phyloP scores from a whole-genome alignment of 2,888 invertebrate genomes.

The Apamea sordens region DNA sequence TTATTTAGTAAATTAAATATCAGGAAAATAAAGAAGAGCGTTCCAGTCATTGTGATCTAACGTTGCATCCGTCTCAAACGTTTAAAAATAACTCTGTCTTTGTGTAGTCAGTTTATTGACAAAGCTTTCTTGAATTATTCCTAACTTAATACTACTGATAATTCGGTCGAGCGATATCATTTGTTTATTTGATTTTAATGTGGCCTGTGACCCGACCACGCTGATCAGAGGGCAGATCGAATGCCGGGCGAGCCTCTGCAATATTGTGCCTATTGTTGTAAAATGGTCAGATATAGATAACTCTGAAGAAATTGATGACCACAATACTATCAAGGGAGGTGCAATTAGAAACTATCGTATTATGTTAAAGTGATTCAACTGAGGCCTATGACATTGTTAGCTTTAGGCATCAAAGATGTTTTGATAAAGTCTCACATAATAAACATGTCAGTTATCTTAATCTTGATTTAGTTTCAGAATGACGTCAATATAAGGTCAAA shows the following conservation, averaged over 20 bases:
- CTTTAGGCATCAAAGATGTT: neutral
- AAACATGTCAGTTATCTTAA: neutral
- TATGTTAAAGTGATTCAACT: neutral
- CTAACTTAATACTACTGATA: constrained; percentile 31
- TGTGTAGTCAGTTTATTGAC: constrained; percentile 27
- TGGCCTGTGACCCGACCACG: constrained; percentile 40
- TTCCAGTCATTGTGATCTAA: neutral
- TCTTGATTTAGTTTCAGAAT: constrained; percentile 5
- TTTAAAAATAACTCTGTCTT: constrained; percentile 10
- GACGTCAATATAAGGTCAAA: neutral
- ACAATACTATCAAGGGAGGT: neutral
- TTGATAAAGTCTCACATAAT: neutral
- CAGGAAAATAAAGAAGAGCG: neutral
- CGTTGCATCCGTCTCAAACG: neutral
- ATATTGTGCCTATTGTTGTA: constrained; percentile 56
- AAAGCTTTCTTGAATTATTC: constrained; percentile 30
- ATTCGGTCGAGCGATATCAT: constrained; percentile 48
- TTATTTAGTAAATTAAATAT: neutral
- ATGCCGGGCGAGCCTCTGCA: constrained; percentile 42
- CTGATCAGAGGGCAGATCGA: constrained; percentile 51
- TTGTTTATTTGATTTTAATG: constrained; percentile 54
- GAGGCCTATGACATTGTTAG: constrained; percentile 9
- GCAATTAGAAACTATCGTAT: neutral
- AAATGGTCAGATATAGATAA: neutral
- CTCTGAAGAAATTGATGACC: neutral